Evolutionary conservation across 2,888 invertebrate species (phyloP).

Genomic region (Eubasilissa splendida): DNA sequence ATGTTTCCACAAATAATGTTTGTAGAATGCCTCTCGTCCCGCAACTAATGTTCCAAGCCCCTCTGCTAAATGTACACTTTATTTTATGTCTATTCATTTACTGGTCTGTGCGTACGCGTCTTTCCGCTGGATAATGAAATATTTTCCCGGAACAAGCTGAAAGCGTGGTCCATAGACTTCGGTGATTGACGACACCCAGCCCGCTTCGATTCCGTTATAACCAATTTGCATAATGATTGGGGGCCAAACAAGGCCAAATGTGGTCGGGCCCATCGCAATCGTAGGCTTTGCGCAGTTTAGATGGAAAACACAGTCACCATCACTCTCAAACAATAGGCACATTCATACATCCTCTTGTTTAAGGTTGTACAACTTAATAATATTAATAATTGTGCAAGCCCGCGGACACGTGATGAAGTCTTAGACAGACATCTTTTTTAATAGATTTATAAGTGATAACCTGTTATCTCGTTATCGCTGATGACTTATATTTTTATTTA

Average conservation of each 20-base stretch:
- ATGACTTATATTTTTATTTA: too few relatives aligned
- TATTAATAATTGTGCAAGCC: background rate
- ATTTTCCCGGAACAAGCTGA: background rate
- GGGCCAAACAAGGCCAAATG: conserved; percentile 52
- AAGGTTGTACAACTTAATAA: background rate
- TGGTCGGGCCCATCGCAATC: background rate
- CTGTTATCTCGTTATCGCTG: too few relatives aligned
- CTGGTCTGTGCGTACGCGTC: too few relatives aligned
- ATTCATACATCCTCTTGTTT: background rate
- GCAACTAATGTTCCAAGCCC: too few relatives aligned
- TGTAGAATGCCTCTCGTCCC: too few relatives aligned
- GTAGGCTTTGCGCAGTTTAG: conserved; percentile 15
- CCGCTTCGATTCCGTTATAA: conserved; percentile 53
- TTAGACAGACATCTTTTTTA: too few relatives aligned
- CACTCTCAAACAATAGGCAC: conserved; percentile 4
- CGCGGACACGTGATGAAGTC: too few relatives aligned
- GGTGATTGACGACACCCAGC: conserved; percentile 44
- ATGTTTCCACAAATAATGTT: too few relatives aligned
- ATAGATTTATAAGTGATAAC: too few relatives aligned
- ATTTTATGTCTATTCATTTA: too few relatives aligned
- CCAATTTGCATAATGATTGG: conserved; percentile 57
- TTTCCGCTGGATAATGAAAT: too few relatives aligned
- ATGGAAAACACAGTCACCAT: conserved; percentile 19
- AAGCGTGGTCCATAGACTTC: background rate
- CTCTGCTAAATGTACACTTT: too few relatives aligned